phyloP scores from a whole-genome alignment of 2,113 vertebrate genomes.

The Colius striatus region DNA sequence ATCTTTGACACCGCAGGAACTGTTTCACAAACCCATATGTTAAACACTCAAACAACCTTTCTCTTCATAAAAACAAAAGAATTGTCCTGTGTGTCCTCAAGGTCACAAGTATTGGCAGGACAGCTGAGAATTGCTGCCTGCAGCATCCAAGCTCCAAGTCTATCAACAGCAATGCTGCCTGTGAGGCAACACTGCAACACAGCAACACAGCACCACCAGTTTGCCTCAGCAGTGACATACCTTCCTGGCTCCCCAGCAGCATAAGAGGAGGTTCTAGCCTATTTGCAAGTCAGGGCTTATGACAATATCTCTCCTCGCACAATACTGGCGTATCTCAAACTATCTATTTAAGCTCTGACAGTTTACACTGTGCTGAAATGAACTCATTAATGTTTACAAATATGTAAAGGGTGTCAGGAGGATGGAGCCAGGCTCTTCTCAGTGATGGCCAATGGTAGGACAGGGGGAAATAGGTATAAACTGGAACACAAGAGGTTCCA shows the following conservation, averaged over 20 bases:
- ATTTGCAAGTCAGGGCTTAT: accelerated
- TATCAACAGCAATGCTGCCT: neutral
- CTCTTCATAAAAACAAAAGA: neutral
- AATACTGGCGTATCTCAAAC: accelerated
- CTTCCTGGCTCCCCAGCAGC: neutral
- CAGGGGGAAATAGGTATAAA: too few relatives aligned
- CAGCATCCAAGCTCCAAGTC: neutral
- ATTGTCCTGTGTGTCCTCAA: accelerated
- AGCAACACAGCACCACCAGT: accelerated
- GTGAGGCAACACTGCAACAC: accelerated
- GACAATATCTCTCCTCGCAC: neutral
- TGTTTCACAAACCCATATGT: neutral
- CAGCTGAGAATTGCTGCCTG: neutral
- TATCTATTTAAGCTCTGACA: neutral
- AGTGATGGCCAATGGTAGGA: too few relatives aligned
- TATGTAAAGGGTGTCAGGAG: too few relatives aligned
- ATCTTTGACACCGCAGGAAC: neutral
- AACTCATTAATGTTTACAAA: too few relatives aligned
- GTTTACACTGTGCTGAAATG: too few relatives aligned
- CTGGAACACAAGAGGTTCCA: too few relatives aligned
- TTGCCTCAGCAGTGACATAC: accelerated
- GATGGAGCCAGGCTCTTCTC: too few relatives aligned
- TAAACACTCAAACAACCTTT: neutral
- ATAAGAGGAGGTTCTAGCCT: neutral
- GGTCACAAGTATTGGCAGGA: neutral